phyloP scores from a whole-genome alignment of 2,888 invertebrate genomes.

The Ferrisia virgata region DNA sequence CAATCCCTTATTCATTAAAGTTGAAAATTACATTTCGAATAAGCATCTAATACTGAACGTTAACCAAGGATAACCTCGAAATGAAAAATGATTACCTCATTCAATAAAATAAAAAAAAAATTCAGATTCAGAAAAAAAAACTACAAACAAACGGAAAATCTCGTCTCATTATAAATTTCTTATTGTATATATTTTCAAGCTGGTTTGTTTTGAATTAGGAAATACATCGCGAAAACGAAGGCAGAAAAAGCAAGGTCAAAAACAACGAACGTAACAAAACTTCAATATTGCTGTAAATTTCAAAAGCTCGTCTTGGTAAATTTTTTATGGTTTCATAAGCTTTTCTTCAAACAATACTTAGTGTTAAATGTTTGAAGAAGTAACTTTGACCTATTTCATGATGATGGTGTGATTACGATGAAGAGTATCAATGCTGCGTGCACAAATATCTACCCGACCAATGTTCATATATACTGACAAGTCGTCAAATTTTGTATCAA shows the following conservation, averaged over 20 bases:
- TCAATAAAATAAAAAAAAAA: neutral
- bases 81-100: neutral
- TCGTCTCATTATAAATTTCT: neutral
- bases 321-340: slow-evolving; percentile 23
- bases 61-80: neutral
- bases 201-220: neutral
- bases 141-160: neutral
- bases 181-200: neutral
- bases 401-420: neutral
- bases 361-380: neutral
- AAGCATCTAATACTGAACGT: neutral
- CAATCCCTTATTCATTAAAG: neutral
- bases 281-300: neutral
- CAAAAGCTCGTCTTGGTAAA: slow-evolving; percentile 17
- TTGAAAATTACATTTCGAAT: neutral
- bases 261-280: neutral
- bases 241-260: neutral
- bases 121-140: neutral
- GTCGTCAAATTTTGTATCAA: neutral
- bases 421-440: neutral
- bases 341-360: neutral
- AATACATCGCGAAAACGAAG: neutral
- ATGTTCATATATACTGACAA: neutral
- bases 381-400: slow-evolving; percentile 26
- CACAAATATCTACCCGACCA: neutral